A percentile compares a stretch with the other conserved stretches of the same genome.
phyloP scores from a whole-genome alignment of 1,140 invertebrate species.

The Brachionus sp. region DNA sequence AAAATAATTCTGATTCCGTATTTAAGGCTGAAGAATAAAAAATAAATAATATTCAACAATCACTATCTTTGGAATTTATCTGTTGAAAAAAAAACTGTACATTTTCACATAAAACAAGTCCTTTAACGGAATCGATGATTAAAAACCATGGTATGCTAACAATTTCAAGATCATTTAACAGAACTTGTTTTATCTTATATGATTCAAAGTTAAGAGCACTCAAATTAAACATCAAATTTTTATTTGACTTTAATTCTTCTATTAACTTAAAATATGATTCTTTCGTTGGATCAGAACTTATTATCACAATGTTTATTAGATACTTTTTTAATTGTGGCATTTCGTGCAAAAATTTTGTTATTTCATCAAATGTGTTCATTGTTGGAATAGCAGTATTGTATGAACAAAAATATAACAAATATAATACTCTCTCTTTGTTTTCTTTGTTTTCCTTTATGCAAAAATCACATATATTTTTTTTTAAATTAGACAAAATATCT shows the following conservation, averaged over 20 bases:
- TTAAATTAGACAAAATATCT: neutral
- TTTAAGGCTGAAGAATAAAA: too few relatives aligned
- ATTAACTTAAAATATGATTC: neutral
- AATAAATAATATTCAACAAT: neutral
- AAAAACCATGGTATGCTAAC: constrained; percentile 12
- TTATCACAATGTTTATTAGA: neutral
- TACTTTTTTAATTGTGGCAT: neutral
- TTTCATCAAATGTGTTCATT: neutral
- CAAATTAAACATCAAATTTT: neutral
- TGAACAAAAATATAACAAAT: constrained; percentile 34
- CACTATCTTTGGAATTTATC: neutral
- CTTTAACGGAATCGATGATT: neutral
- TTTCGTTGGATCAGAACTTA: neutral
- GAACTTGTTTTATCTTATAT: neutral
- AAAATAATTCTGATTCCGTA: neutral
- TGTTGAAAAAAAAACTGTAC: neutral
- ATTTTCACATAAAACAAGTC: constrained; percentile 8
- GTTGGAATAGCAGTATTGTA: neutral
- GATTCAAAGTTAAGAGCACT: neutral
- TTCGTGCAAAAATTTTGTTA: neutral
- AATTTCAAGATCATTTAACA: neutral
- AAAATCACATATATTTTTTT: neutral
- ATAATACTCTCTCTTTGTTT: neutral
- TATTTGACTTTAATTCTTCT: neutral
- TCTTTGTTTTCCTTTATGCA: neutral